Conservation (phyloP, 1,140 invertebrate species). For the Chrysoperla carnea region DNA sequence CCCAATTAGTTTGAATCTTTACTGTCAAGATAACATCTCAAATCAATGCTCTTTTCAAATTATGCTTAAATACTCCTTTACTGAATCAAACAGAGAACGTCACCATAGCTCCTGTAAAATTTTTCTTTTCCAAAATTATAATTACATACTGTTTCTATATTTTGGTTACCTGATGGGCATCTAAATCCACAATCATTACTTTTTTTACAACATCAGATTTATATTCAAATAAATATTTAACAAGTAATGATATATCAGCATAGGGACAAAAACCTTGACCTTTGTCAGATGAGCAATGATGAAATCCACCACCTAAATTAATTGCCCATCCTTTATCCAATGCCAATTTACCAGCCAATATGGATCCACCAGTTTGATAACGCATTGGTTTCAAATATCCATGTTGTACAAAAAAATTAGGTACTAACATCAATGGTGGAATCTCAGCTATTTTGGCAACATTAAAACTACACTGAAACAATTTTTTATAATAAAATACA, state of each 20-base stretch:
- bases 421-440: conserved; percentile 48
- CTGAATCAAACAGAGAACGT: too few species aligned
- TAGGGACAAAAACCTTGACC: conserved; percentile 81
- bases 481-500: conserved; percentile 5
- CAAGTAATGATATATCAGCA: conserved; percentile 67
- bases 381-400: conserved; percentile 60
- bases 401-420: conserved; percentile 58
- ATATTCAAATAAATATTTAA: conserved; percentile 44
- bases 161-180: conserved; percentile 55
- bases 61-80: too few species aligned
- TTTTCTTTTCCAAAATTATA: not conserved
- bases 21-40: too few species aligned
- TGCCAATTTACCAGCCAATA: conserved; percentile 63
- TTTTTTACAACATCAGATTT: conserved; percentile 33
- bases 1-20: too few species aligned
- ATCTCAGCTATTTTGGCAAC: conserved; percentile 68
- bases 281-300: conserved; percentile 52
- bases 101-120: too few species aligned
- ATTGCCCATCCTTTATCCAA: conserved; percentile 69
- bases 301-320: conserved; percentile 80
- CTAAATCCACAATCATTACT: conserved; percentile 75
- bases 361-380: conserved; percentile 68
- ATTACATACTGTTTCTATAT: too few species aligned
- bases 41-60: too few species aligned
- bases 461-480: conserved; percentile 50